phyloP scores from a whole-genome alignment of 2,888 invertebrate genomes.

The Epistrophella euchroma region DNA sequence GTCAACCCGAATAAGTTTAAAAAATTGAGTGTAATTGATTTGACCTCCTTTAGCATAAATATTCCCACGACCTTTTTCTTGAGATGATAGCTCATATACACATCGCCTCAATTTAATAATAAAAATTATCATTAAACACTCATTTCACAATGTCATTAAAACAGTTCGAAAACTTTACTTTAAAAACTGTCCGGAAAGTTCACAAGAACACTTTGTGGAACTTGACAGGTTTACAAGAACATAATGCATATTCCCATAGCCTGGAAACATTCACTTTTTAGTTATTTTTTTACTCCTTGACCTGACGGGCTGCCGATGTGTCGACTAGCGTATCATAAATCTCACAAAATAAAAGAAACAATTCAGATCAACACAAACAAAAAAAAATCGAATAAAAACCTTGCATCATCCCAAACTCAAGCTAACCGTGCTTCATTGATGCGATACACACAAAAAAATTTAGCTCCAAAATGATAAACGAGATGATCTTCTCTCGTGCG shows the following conservation, averaged over 20 bases:
- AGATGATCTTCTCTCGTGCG: conserved; percentile 47
- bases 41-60: not conserved
- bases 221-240: conserved; percentile 30
- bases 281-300: no score
- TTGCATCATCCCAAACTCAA: conserved; percentile 38
- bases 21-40: no score
- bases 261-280: conserved; percentile 31
- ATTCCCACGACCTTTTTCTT: not conserved
- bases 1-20: no score
- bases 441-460: not conserved
- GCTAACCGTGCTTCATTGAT: conserved; percentile 9
- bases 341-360: conserved; percentile 15
- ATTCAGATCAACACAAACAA: conserved; percentile 22
- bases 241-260: conserved; percentile 12
- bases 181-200: conserved; percentile 30
- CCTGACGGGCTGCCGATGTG: conserved; percentile 7
- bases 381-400: conserved; percentile 1
- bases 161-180: not conserved
- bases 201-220: not conserved
- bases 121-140: not conserved
- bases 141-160: not conserved
- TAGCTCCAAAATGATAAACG: conserved; percentile 44
- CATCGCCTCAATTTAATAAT: not conserved
- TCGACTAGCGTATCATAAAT: conserved; percentile 38
- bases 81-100: not conserved